Evolutionary conservation across 2,888 invertebrate genomes (phyloP).

Genomic region (Lumbricus terrestris): DNA sequence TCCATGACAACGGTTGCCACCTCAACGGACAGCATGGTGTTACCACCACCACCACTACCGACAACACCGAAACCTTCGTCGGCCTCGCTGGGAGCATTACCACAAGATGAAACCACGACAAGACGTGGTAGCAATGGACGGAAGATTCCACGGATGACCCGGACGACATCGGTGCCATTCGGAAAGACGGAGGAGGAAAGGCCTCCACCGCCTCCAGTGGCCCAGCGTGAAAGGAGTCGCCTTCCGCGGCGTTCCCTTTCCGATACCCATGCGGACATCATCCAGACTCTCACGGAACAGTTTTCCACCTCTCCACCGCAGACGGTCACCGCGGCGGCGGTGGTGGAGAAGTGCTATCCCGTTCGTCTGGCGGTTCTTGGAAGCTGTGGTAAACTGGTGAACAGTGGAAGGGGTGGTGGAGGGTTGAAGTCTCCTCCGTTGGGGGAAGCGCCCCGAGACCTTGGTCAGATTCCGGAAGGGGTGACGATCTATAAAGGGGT

Average conservation of each 20-base stretch:
- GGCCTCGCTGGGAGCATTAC: not conserved
- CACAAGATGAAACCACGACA: not conserved
- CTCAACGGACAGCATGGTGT: not conserved
- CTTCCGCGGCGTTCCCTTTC: not conserved
- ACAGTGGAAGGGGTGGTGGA: not conserved
- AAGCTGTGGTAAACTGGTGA: not conserved
- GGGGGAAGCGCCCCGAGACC: not conserved
- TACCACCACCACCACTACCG: no score
- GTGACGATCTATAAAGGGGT: not conserved
- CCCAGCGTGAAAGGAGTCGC: not conserved
- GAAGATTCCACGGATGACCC: not conserved
- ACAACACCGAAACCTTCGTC: not conserved
- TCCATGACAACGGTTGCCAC: not conserved
- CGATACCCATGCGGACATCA: not conserved
- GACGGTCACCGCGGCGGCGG: not conserved
- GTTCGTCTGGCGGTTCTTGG: not conserved
- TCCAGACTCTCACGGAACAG: not conserved
- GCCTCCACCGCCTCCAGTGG: not conserved
- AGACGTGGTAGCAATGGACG: not conserved
- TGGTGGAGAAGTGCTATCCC: not conserved
- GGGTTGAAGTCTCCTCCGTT: not conserved
- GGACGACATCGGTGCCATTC: not conserved
- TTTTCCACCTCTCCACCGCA: not conserved
- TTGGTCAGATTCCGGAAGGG: not conserved
- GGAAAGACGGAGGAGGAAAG: not conserved